Conservation (phyloP, 2,797 vertebrate genomes). For the Sebastolobus altivelis region DNA sequence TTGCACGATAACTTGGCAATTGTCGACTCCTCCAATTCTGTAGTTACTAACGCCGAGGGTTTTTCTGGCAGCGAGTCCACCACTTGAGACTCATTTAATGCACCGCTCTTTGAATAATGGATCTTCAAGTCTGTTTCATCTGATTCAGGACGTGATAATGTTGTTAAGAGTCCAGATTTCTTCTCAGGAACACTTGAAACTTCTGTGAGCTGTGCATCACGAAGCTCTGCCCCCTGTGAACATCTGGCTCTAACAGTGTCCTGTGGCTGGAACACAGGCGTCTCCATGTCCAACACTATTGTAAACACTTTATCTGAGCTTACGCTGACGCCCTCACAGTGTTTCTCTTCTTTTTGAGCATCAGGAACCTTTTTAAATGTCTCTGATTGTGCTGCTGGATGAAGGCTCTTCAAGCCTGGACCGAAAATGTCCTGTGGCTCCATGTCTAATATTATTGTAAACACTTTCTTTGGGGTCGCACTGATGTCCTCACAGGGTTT, state of each 20-base stretch:
- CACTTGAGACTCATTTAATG: slow-evolving; percentile 3
- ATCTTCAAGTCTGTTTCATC: not conserved
- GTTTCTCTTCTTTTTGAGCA: not conserved
- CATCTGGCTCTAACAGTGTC: not conserved
- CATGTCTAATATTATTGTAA: slow-evolving; percentile 43
- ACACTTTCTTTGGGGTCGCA: slow-evolving; percentile 29
- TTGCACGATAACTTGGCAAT: not conserved
- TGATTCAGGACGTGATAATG: not conserved
- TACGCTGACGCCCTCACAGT: not conserved
- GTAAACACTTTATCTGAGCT: slow-evolving; percentile 42
- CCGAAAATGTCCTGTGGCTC: not conserved
- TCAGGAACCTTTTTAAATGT: accelerated
- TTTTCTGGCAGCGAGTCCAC: not conserved
- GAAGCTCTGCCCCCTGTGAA: not conserved
- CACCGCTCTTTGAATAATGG: not conserved
- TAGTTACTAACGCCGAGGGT: accelerated
- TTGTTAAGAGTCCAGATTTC: not conserved
- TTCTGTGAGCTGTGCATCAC: not conserved
- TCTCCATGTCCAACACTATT: slow-evolving; percentile 48
- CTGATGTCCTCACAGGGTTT: not conserved
- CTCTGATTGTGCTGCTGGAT: slow-evolving; percentile 5
- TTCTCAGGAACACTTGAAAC: slow-evolving; percentile 6
- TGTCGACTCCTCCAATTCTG: not conserved
- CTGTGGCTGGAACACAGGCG: not conserved
- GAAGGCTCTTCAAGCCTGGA: not conserved